These are phyloP conservation scores for Antedon bifida DNA, from an alignment of 35 echinoderm and acorn worm species.

Conservation along the genomic window DNA sequence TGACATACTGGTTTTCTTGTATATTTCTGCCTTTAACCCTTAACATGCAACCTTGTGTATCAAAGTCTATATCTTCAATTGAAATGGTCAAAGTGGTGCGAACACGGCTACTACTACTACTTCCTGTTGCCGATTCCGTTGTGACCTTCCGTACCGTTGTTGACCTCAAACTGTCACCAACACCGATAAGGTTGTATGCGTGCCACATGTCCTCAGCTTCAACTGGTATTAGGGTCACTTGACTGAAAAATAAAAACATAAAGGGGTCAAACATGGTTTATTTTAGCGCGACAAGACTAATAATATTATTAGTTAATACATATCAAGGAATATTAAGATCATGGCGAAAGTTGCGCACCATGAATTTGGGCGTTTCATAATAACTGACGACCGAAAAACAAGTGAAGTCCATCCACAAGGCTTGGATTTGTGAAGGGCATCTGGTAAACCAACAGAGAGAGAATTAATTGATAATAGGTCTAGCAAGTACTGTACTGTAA, in stretches of 20 bases:
- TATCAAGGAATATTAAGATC: too few relatives aligned
- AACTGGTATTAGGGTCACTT: constrained; percentile 85
- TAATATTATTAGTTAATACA: too few relatives aligned
- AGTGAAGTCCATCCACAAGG: too few relatives aligned
- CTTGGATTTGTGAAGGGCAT: too few relatives aligned
- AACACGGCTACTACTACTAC: constrained; percentile 86
- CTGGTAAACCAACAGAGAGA: too few relatives aligned
- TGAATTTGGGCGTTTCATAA: too few relatives aligned
- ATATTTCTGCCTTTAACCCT: constrained; percentile 95
- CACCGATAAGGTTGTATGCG: constrained; percentile 79
- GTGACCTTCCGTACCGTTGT: constrained; percentile 95
- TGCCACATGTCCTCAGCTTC: constrained; percentile 99
- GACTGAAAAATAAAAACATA: constrained; percentile 43
- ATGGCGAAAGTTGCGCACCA: too few relatives aligned
- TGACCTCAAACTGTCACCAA: constrained; percentile 71
- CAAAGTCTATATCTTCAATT: constrained; percentile 94
- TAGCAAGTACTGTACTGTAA: too few relatives aligned
- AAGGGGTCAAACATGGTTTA: too few relatives aligned
- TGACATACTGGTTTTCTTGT: constrained; percentile 91
- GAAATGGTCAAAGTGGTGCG: constrained; percentile 85
- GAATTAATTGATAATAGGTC: too few relatives aligned
- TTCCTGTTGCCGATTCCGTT: constrained; percentile 81
- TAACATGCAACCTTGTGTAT: constrained; percentile 78
- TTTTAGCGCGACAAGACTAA: too few relatives aligned
- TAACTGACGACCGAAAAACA: too few relatives aligned